phyloP scores from a whole-genome alignment of 2,888 invertebrate species.

The Lasioglossum malachurum region DNA sequence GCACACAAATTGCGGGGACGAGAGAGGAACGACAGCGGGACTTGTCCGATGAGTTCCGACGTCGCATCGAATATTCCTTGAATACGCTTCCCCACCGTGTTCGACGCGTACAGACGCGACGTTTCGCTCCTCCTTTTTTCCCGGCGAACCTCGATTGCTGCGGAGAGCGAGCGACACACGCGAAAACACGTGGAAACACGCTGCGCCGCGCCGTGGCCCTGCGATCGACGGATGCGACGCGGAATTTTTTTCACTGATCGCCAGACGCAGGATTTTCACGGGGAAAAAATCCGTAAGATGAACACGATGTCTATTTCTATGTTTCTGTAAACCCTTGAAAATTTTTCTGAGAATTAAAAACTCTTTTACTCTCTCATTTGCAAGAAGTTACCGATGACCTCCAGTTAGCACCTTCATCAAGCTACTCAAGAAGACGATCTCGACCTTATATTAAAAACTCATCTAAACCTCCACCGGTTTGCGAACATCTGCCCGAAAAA shows the following conservation, averaged over 20 bases:
- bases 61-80: slow-evolving; percentile 65
- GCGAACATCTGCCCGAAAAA: background rate
- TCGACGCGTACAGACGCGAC: background rate
- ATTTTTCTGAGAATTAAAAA: no score
- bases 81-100: slow-evolving; percentile 21
- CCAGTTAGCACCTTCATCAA: no score
- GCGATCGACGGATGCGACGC: background rate
- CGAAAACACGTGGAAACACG: background rate
- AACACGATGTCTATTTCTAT: no score
- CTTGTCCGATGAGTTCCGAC: slow-evolving; percentile 60
- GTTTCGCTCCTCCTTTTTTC: slow-evolving; percentile 1
- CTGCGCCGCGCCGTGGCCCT: background rate
- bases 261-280: background rate
- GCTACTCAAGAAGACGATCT: no score
- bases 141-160: background rate
- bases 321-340: no score
- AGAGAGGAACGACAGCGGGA: slow-evolving; percentile 21
- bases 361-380: no score
- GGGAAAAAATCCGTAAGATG: background rate
- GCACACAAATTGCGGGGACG: slow-evolving; percentile 68
- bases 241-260: background rate
- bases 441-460: no score
- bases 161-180: slow-evolving; percentile 1
- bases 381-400: no score
- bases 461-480: no score